Percentiles rank a stretch among this genome's conserved stretches.
Evolutionary conservation across 2,888 invertebrate species (phyloP).

Genomic region (Hoplodrina blanda): DNA sequence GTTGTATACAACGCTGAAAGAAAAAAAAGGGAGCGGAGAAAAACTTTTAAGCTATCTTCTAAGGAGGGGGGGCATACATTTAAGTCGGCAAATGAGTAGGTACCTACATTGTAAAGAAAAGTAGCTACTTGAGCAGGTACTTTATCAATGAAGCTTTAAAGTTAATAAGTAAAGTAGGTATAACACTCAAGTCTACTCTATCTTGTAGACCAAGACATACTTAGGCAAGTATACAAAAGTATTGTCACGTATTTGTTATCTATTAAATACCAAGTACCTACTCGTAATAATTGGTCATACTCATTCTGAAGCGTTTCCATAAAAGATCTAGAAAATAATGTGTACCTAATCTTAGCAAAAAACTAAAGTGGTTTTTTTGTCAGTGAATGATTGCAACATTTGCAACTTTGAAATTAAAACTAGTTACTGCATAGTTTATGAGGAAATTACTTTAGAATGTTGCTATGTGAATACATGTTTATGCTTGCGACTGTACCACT

Average conservation of each 20-base stretch:
- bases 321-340: background rate
- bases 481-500: no score
- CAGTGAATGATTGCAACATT: no score
- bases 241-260: constrained; percentile 36
- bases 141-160: constrained; percentile 2
- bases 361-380: no score
- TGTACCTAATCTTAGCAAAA: no score
- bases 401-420: no score
- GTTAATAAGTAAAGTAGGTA: background rate
- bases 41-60: background rate
- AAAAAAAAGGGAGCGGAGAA: background rate
- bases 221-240: background rate
- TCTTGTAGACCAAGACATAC: constrained; percentile 4
- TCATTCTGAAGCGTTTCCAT: constrained; percentile 10
- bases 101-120: constrained; percentile 13
- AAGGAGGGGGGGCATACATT: background rate
- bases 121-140: constrained; percentile 1
- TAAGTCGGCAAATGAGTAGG: background rate
- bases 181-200: constrained; percentile 5
- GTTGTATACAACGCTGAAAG: background rate
- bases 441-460: no score
- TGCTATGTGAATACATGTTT: no score
- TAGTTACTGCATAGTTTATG: no score
- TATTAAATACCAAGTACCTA: background rate
- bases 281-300: background rate